Evolutionary conservation across 2,797 vertebrate genomes (phyloP).

Genomic region (Labeo calbasu): DNA sequence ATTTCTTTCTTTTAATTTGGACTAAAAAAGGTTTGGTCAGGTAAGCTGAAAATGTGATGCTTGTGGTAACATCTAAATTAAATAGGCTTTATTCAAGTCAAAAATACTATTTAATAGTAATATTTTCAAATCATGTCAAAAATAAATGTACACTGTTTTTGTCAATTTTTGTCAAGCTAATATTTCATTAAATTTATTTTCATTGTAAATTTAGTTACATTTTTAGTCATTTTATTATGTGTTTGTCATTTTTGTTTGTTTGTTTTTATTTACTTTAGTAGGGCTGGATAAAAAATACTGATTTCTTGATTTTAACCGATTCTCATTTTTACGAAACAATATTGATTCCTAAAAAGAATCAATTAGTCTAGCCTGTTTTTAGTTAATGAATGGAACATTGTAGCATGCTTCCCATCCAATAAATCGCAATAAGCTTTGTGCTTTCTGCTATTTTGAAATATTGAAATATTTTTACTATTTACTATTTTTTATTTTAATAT

Average conservation of each 20-base stretch:
- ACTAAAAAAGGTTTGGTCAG: neutral
- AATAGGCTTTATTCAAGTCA: neutral
- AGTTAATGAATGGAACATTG: too few relatives aligned
- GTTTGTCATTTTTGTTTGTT: neutral
- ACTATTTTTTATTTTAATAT: too few relatives aligned
- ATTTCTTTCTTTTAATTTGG: slow-evolving; percentile 4
- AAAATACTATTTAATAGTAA: neutral
- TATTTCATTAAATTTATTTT: neutral
- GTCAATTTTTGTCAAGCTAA: neutral
- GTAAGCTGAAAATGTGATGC: neutral
- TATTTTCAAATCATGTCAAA: neutral
- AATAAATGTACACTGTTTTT: neutral
- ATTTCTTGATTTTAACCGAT: too few relatives aligned
- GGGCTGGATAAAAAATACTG: too few relatives aligned
- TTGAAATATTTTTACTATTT: too few relatives aligned
- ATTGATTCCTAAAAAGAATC: too few relatives aligned
- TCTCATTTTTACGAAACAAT: too few relatives aligned
- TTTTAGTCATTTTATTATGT: neutral
- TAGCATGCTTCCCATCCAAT: too few relatives aligned
- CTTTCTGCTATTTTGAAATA: too few relatives aligned
- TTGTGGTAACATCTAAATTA: neutral
- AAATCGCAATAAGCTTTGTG: too few relatives aligned
- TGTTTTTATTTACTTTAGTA: neutral
- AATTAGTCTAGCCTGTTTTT: too few relatives aligned
- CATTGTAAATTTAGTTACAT: neutral